These are phyloP conservation scores for Tiaroga cobitis DNA, from an alignment of 2,797 vertebrate genomes.

Conservation along the genomic window DNA sequence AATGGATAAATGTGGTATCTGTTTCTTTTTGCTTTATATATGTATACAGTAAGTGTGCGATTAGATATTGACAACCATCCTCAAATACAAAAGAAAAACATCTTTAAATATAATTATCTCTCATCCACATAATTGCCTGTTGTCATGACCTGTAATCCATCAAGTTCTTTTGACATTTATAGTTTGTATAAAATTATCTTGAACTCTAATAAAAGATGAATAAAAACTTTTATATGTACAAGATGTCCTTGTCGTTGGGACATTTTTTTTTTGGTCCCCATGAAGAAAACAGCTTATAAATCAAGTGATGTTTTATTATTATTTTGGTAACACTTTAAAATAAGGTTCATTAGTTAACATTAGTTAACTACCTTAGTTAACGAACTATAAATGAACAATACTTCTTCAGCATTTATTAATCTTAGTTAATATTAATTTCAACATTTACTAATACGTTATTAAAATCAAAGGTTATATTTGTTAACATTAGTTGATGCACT, in stretches of 20 bases:
- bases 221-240: slow-evolving; percentile 14
- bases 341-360: too few species aligned
- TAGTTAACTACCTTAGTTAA: too few species aligned
- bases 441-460: too few species aligned
- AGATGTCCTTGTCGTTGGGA: not conserved
- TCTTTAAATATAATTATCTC: not conserved
- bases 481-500: too few species aligned
- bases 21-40: slow-evolving; percentile 34
- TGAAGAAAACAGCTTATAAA: too few species aligned
- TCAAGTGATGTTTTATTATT: too few species aligned
- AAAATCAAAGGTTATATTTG: too few species aligned
- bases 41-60: slow-evolving; percentile 27
- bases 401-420: too few species aligned
- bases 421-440: too few species aligned
- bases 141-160: slow-evolving; percentile 35
- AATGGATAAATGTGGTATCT: slow-evolving; percentile 2
- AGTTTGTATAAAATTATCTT: slow-evolving; percentile 37
- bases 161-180: slow-evolving; percentile 34
- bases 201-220: slow-evolving; percentile 43
- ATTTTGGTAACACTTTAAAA: too few species aligned
- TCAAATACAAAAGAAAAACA: slow-evolving; percentile 8
- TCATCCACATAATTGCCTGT: slow-evolving; percentile 11
- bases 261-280: not conserved
- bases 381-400: too few species aligned
- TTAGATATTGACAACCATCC: slow-evolving; percentile 20